Base-by-base conservation (phyloP, 2,888 invertebrate genomes). In the Capitulum mitella region DNA sequence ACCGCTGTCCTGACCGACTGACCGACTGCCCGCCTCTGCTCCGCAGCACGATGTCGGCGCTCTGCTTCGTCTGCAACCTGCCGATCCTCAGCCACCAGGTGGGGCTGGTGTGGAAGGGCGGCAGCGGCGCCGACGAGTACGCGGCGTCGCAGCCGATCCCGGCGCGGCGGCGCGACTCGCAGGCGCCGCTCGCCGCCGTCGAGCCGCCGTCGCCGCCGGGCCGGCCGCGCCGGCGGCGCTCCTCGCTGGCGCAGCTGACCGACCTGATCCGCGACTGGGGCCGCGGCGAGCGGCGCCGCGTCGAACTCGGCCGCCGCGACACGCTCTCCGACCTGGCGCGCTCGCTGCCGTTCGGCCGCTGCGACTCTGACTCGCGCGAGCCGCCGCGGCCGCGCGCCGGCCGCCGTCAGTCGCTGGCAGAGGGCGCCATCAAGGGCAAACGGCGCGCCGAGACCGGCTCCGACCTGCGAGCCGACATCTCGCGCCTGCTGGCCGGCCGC, bases 111-210 rank as follows among this genome's bases (percentile, higher is more conserved):
- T 95, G 95, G 95, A 93, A 94, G 85, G 95, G 95, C 78, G 94
- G 94, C 85, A 95, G 95, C 87, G 95, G 95, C 83, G 95, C 94
- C 93, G 95, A 95, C 91, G 95, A 95, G 86, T 89, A 95, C 83
- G 37, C 43, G 26, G 80, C 82, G 32, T 80, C 82, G 76, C 80
- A 81, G 75, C 80, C 81, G 58, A 79, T 80, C 78, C 40, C 51
- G 37, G 77, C 80, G 26, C 79, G 81, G 14, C 89, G 95, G 80
- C 88, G 95, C 81, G 95, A 95, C 86, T 95, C 95, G 0, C 92
- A 94, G n/a, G 93, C 95, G 1, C 95, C 95, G 87, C 95, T 95
- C 82, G 91, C 92, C 83, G 90, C 91, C 85, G 89, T 92, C 75
- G 93, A 94, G 43, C 94, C 95, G 78, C 80, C 81, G 34, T 81